phyloP scores from a whole-genome alignment of 2,888 invertebrate species.

The Drosophila putrida region DNA sequence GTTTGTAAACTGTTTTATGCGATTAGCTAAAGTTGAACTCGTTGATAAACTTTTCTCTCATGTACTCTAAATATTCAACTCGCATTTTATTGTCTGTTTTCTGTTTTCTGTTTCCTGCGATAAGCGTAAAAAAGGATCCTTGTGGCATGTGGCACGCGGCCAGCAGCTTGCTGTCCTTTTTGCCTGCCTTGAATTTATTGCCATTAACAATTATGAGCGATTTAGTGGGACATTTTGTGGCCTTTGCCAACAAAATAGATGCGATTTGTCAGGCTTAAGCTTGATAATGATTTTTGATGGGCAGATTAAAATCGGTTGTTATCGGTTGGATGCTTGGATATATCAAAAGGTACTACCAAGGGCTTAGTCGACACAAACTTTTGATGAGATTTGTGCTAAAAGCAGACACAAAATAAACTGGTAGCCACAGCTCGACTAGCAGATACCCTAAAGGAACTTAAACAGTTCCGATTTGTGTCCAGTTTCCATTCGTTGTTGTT shows the following conservation, averaged over 20 bases:
- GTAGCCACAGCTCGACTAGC: not conserved
- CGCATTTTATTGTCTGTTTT: constrained; percentile 38
- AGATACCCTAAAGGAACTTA: not conserved
- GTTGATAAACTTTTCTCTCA: constrained; percentile 49
- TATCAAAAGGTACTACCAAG: constrained; percentile 7
- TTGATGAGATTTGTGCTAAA: constrained; percentile 36
- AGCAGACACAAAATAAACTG: constrained; percentile 1
- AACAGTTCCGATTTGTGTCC: no score
- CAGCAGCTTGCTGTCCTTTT: constrained; percentile 15
- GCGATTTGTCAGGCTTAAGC: constrained; percentile 57
- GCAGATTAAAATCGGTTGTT: constrained; percentile 39
- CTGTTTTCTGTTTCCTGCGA: constrained; percentile 22
- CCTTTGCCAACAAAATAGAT: constrained; percentile 11
- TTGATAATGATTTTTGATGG: constrained; percentile 47
- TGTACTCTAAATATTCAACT: constrained; percentile 22
- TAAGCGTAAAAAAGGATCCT: constrained; percentile 23
- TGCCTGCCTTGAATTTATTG: constrained; percentile 55
- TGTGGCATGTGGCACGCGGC: constrained; percentile 19
- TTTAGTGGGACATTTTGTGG: constrained; percentile 52
- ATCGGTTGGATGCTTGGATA: constrained; percentile 15
- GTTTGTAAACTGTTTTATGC: constrained; percentile 59
- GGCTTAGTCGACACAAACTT: constrained; percentile 12
- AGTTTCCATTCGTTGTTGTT: no score
- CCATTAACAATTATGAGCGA: constrained; percentile 63
- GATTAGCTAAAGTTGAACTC: constrained; percentile 69